Conservation (phyloP, 1,140 invertebrate species). For the Lepidotrigona ventralis region DNA sequence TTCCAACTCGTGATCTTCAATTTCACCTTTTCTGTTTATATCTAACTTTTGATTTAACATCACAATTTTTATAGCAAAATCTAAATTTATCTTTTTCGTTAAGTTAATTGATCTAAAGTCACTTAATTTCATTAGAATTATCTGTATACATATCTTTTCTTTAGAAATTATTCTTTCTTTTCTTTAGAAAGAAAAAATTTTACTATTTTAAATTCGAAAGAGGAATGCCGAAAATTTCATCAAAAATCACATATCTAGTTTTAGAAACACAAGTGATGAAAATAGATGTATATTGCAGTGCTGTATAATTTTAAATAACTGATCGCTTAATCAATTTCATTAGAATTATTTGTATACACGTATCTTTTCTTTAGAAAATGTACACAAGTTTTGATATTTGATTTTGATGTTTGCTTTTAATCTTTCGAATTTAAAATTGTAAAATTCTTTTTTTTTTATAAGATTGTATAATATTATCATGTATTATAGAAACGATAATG, state of each 20-base stretch:
- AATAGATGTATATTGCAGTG: too few relatives aligned
- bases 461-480: slow-evolving; percentile 9
- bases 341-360: too few relatives aligned
- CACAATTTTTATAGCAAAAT: slow-evolving; percentile 3
- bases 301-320: too few relatives aligned
- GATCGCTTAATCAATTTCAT: too few relatives aligned
- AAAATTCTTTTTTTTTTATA: background rate
- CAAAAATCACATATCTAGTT: background rate
- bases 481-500: slow-evolving; percentile 8
- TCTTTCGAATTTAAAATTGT: background rate
- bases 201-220: background rate
- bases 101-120: background rate
- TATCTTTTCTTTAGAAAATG: too few relatives aligned
- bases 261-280: too few relatives aligned
- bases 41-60: slow-evolving; percentile 40
- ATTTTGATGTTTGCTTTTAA: background rate
- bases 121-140: too few relatives aligned
- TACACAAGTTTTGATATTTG: too few relatives aligned
- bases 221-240: background rate
- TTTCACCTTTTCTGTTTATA: slow-evolving; percentile 57
- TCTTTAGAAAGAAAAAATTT: background rate
- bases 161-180: background rate
- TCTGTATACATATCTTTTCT: too few relatives aligned
- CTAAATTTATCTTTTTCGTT: background rate
- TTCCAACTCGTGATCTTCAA: slow-evolving; percentile 81